Percentiles rank a stretch among this genome's conserved stretches.
These are phyloP conservation scores for Xanthia icteritia DNA, from an alignment of 2,888 invertebrate species.

Conservation along the genomic window DNA sequence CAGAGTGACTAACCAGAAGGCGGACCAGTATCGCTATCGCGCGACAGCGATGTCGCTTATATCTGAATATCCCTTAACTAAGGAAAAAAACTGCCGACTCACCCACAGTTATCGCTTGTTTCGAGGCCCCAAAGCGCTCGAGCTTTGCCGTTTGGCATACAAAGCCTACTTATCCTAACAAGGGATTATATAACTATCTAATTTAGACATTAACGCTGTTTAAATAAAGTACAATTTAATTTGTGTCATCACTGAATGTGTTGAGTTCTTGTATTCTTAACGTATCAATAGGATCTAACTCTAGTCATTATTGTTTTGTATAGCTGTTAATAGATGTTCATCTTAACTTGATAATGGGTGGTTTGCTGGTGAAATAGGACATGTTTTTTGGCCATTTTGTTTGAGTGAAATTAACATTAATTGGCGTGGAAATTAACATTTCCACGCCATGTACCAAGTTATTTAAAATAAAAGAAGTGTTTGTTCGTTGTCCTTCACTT, in stretches of 20 bases:
- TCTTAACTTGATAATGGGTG: constrained; percentile 67
- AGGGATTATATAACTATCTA: constrained; percentile 67
- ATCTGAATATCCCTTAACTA: not conserved
- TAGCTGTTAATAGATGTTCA: constrained; percentile 78
- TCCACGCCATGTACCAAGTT: constrained; percentile 6
- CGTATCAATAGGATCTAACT: constrained; percentile 77
- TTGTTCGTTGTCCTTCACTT: not conserved
- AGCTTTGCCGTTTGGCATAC: constrained; percentile 73
- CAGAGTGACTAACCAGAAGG: too few species aligned
- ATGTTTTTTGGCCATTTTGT: not conserved
- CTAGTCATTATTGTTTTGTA: constrained; percentile 84
- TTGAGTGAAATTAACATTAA: not conserved
- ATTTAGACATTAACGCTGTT: constrained; percentile 64
- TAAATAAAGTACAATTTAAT: constrained; percentile 70
- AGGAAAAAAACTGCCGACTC: too few species aligned
- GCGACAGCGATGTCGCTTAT: too few species aligned
- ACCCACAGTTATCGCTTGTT: constrained; percentile 22
- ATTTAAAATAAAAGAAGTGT: not conserved
- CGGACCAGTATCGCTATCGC: too few species aligned
- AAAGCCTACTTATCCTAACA: constrained; percentile 70
- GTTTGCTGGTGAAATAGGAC: constrained; percentile 63
- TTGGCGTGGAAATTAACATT: too few species aligned
- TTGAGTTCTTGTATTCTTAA: constrained; percentile 63
- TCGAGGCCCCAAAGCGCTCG: constrained; percentile 68
- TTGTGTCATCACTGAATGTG: constrained; percentile 60